These are phyloP conservation scores for Rhizoglyphus robini DNA, from an alignment of 1,140 invertebrate genomes.

Conservation along the genomic window DNA sequence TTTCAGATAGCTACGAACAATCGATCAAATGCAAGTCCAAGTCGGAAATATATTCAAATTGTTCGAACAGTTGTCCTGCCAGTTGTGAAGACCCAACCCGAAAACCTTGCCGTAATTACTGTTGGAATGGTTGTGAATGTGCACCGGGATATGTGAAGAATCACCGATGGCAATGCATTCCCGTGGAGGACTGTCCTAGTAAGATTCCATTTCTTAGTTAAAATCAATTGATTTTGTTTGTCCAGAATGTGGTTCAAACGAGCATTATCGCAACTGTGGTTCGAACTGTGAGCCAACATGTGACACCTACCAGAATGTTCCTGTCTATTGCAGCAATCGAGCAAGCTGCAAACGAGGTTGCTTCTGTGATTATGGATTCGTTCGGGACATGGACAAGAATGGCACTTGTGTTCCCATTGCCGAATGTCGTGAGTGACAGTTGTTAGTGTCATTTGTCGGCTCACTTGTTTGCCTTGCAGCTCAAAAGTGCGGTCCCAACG, in stretches of 20 bases:
- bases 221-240: neutral
- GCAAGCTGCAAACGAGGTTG: conserved; percentile 19
- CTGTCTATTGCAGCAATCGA: conserved; percentile 4
- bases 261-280: conserved; percentile 13
- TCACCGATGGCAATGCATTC: conserved; percentile 15
- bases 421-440: conserved; percentile 16
- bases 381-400: conserved; percentile 20
- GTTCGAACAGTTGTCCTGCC: conserved; percentile 11
- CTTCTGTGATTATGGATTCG: conserved; percentile 20
- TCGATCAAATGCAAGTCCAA: neutral
- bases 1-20: too few relatives aligned
- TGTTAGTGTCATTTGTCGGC: neutral
- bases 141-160: conserved; percentile 14
- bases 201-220: neutral
- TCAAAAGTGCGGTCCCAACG: conserved; percentile 17
- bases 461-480: neutral
- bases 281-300: conserved; percentile 21
- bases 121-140: conserved; percentile 17
- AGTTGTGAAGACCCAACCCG: conserved; percentile 1
- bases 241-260: conserved; percentile 17
- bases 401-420: conserved; percentile 14
- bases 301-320: neutral
- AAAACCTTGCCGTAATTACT: conserved; percentile 5
- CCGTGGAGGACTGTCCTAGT: conserved; percentile 13
- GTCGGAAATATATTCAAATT: conserved; percentile 5